Base-by-base conservation (phyloP, 1,140 invertebrate species). In the Eriocheir sinensis region DNA sequence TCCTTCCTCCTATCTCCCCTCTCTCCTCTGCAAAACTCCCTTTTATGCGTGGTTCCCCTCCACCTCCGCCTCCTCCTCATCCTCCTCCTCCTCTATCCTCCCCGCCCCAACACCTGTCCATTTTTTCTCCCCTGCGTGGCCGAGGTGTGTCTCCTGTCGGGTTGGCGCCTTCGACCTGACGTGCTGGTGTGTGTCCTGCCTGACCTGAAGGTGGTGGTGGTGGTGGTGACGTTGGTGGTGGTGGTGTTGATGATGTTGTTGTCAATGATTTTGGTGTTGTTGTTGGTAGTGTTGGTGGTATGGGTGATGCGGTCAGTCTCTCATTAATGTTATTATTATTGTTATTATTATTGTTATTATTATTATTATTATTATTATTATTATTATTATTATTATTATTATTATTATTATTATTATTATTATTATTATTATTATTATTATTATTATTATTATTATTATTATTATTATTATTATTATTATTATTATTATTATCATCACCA, bases 341-440 rank as follows among this genome's bases (percentile, higher is more conserved):
- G n/a, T n/a, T 72, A 72, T n/a, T 72, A 72, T n/a, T 72, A 72
- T n/a, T 72, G n/a, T n/a, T 72, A 72, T n/a, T 72, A n/a, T n/a
- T 72, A 72, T n/a, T 72, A 72, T n/a, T 72, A 72, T n/a, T 72
- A 72, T 21, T 53, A 9, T 21, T 53, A 9, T 21, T 53, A 9
- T 21, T 53, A 9, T 21, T 53, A 9, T 21, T 72, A n/a, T n/a
- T 72, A 21, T n/a, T 72, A n/a, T n/a, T 72, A n/a, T n/a, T 72
- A 72, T n/a, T 72, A 72, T n/a, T 72, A n/a, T n/a, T 72, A 72
- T n/a, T 72, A n/a, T n/a, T 72, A n/a, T n/a, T 72, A n/a, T n/a
- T 72, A n/a, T n/a, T 72, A 72, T n/a, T 72, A 72, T n/a, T 72
- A 72, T n/a, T 72, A 72, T n/a, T 72, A 72, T n/a, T 72, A 72